phyloP scores from a whole-genome alignment of 2,113 vertebrate species.

The Tiliqua scincoides region DNA sequence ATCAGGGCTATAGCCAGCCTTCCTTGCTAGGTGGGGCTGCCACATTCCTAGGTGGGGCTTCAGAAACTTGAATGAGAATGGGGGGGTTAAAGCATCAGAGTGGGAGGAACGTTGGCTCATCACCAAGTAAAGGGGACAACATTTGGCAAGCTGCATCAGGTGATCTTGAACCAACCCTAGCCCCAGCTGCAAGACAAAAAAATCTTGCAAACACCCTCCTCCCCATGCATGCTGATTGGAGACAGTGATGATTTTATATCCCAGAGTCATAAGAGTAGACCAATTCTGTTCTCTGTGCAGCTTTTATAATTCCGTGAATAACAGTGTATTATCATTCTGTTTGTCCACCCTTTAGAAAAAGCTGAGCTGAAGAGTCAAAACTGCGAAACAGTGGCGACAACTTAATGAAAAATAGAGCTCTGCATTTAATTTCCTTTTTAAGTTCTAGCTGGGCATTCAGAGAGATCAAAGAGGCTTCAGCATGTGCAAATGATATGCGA shows the following conservation, averaged over 20 bases:
- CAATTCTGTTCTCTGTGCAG: slow-evolving; percentile 46
- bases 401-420: slow-evolving; percentile 78
- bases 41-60: too few species aligned
- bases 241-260: background rate
- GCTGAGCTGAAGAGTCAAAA: slow-evolving; percentile 72
- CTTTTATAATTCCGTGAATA: slow-evolving; percentile 66
- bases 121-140: too few species aligned
- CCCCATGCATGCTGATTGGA: background rate
- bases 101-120: too few species aligned
- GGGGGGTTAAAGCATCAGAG: too few species aligned
- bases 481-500: slow-evolving; percentile 71
- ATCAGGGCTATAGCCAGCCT: too few species aligned
- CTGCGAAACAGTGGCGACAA: slow-evolving; percentile 75
- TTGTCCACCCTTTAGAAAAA: slow-evolving; percentile 72
- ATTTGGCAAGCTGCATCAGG: too few species aligned
- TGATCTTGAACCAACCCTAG: too few species aligned
- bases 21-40: too few species aligned
- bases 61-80: too few species aligned
- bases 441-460: slow-evolving; percentile 70
- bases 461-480: slow-evolving; percentile 71
- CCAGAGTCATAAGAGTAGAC: slow-evolving; percentile 51
- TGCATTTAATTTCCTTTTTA: slow-evolving; percentile 75
- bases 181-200: too few species aligned
- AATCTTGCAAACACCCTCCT: background rate
- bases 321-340: slow-evolving; percentile 69